Percentiles rank a stretch among this genome's conserved stretches.
phyloP scores from a whole-genome alignment of 2,888 invertebrate species.

The Pachymerium ferrugineum region DNA sequence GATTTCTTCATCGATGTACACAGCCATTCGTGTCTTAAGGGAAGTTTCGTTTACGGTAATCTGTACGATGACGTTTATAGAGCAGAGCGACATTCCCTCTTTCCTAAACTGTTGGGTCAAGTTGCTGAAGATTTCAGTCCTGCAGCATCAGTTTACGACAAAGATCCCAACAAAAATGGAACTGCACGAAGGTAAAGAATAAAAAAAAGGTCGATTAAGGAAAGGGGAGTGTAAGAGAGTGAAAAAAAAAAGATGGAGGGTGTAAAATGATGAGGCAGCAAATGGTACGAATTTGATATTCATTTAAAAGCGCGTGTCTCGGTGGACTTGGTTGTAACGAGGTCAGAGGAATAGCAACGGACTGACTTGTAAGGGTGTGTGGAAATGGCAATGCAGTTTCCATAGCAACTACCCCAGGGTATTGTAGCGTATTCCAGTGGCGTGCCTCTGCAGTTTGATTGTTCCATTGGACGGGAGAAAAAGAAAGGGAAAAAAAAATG shows the following conservation, averaged over 20 bases:
- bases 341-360: conserved; percentile 18
- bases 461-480: conserved; percentile 21
- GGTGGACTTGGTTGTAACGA: background rate
- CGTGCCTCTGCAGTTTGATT: conserved; percentile 24
- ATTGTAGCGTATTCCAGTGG: conserved; percentile 25
- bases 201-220: no score
- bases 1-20: conserved; percentile 95
- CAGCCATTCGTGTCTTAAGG: conserved; percentile 84
- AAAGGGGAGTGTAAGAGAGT: background rate
- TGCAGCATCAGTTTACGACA: conserved; percentile 84
- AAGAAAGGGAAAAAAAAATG: conserved; percentile 5
- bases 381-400: conserved; percentile 27
- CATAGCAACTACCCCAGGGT: conserved; percentile 20
- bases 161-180: conserved; percentile 77
- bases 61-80: conserved; percentile 86
- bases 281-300: conserved; percentile 25
- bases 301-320: conserved; percentile 16
- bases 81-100: conserved; percentile 88
- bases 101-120: conserved; percentile 83
- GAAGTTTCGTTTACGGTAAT: conserved; percentile 92
- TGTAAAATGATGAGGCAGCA: conserved; percentile 27
- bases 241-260: background rate
- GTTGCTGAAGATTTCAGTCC: conserved; percentile 83
- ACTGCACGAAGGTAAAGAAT: conserved; percentile 68
- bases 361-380: conserved; percentile 10